These are phyloP conservation scores for Nomada flava DNA, from an alignment of 2,888 invertebrate genomes.

Conservation along the genomic window DNA sequence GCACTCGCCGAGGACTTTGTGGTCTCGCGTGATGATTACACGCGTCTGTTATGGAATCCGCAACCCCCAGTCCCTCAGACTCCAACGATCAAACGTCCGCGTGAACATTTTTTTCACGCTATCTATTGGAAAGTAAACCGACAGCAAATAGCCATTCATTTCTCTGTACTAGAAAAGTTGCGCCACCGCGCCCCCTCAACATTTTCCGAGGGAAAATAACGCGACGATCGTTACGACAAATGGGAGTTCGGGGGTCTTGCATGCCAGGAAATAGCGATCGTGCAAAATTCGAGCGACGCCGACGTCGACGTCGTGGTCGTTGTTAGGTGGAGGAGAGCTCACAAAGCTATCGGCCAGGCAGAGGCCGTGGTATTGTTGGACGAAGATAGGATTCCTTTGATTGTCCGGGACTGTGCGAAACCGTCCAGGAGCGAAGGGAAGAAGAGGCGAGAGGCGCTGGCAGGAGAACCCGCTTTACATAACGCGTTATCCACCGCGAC, in stretches of 20 bases:
- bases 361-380: conserved; percentile 74
- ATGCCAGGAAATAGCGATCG: conserved; percentile 59
- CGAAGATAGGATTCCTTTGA: conserved; percentile 79
- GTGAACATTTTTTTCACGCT: too few species aligned
- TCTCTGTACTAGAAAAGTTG: too few species aligned
- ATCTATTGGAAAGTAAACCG: too few species aligned
- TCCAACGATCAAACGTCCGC: background rate
- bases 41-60: background rate
- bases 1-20: background rate
- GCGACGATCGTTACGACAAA: conserved; percentile 19
- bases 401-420: conserved; percentile 73
- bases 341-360: conserved; percentile 74
- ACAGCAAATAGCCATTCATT: too few species aligned
- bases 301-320: conserved; percentile 48
- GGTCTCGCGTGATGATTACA: conserved; percentile 12
- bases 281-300: conserved; percentile 66
- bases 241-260: conserved; percentile 47
- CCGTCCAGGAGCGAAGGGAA: conserved; percentile 65
- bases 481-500: conserved; percentile 76
- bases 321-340: conserved; percentile 68
- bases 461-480: conserved; percentile 73
- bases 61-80: background rate
- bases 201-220: background rate
- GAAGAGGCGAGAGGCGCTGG: conserved; percentile 51
- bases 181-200: background rate